Conservation (phyloP, 2,797 vertebrate species). For the Chelidonichthys spinosus region DNA sequence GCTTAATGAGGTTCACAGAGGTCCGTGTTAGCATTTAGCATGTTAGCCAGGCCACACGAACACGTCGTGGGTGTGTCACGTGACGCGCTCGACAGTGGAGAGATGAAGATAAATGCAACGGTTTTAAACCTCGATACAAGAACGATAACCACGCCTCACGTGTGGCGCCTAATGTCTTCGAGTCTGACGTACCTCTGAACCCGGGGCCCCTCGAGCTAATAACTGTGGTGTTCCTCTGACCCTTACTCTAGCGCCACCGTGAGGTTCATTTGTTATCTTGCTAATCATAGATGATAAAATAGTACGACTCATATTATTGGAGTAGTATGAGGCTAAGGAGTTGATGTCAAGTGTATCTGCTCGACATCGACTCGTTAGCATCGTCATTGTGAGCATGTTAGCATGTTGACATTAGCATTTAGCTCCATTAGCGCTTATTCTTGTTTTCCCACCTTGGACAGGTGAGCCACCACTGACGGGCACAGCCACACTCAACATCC, state of each 20-base stretch:
- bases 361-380: background rate
- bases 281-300: background rate
- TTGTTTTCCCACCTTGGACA: slow-evolving; percentile 31
- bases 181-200: background rate
- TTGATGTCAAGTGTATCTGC: background rate
- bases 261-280: background rate
- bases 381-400: background rate
- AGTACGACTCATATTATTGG: no score
- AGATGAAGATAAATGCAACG: rapidly evolving
- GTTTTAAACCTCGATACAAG: background rate
- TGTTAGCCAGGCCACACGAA: background rate
- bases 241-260: background rate
- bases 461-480: slow-evolving; percentile 75
- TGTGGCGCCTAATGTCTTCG: background rate
- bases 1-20: background rate
- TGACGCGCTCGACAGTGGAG: background rate
- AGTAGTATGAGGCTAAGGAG: no score
- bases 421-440: background rate
- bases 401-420: background rate
- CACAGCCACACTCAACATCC: slow-evolving; percentile 71
- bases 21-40: background rate
- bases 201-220: background rate
- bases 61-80: background rate
- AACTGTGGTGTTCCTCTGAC: background rate
- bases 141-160: background rate